A percentile compares a stretch with the other conserved stretches of the same genome.
phyloP scores from a whole-genome alignment of 2,888 invertebrate genomes.

The Leptinotarsa haldemani region DNA sequence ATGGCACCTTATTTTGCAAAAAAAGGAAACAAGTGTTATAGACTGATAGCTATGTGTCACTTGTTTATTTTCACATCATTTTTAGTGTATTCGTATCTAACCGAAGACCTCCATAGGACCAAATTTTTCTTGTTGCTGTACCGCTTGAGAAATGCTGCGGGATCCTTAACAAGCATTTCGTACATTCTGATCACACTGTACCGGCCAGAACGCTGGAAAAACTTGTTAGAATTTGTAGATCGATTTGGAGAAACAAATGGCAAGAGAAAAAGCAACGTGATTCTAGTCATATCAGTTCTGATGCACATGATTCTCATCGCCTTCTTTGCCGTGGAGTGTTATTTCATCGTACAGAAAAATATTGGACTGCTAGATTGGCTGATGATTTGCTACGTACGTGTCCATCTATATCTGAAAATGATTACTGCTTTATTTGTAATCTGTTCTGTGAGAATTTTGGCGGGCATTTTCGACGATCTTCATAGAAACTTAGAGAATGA shows the following conservation, averaged over 20 bases:
- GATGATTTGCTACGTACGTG: background rate
- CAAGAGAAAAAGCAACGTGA: background rate
- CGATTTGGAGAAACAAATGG: background rate
- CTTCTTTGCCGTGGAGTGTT: background rate
- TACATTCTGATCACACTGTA: background rate
- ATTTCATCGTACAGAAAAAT: background rate
- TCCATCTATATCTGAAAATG: background rate
- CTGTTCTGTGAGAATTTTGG: background rate
- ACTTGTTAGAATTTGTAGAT: background rate
- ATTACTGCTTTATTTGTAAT: background rate
- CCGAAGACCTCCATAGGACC: background rate
- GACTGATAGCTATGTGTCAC: background rate
- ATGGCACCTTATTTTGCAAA: background rate
- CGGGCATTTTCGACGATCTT: background rate
- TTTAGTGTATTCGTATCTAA: conserved; percentile 6
- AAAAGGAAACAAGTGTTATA: background rate
- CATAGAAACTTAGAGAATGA: background rate
- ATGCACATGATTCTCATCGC: background rate
- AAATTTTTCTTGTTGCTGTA: background rate
- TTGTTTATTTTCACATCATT: background rate
- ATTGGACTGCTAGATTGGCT: background rate
- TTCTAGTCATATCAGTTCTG: background rate
- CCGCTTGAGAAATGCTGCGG: background rate
- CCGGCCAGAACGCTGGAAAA: background rate
- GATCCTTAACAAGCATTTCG: background rate